Conservation (phyloP, 1,140 invertebrate genomes). For the Neodiprion lecontei region DNA sequence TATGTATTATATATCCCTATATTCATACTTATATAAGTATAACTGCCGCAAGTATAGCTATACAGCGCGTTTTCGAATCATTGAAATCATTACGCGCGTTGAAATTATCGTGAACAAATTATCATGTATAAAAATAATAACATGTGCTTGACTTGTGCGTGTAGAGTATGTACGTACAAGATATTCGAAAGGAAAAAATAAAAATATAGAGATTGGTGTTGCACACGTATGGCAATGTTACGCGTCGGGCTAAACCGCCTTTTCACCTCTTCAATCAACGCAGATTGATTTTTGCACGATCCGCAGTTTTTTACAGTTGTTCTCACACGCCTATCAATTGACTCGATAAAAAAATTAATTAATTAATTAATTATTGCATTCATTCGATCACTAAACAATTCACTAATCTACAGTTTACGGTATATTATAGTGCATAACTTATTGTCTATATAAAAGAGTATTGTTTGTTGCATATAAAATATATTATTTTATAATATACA, state of each 20-base stretch:
- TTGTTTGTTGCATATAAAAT: background rate
- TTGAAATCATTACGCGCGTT: no score
- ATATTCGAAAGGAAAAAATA: no score
- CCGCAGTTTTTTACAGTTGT: background rate
- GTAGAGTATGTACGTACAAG: background rate
- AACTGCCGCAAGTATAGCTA: slow-evolving; percentile 32
- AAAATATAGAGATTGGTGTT: no score
- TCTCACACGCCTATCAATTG: no score
- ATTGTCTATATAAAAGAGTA: background rate
- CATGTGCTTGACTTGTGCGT: background rate
- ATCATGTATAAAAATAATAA: background rate
- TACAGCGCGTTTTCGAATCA: background rate
- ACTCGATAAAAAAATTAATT: background rate
- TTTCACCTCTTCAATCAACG: background rate
- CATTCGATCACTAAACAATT: background rate
- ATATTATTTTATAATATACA: no score
- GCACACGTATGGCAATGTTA: no score
- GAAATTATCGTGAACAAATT: background rate
- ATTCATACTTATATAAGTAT: slow-evolving; percentile 29
- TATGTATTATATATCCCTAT: no score
- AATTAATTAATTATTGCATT: background rate
- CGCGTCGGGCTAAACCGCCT: no score
- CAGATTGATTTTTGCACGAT: background rate
- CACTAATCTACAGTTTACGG: background rate
- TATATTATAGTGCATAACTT: background rate